A percentile compares a stretch with the other conserved stretches of the same genome.
phyloP scores from a whole-genome alignment of 2,113 vertebrate species.

The Vombatus ursinus region DNA sequence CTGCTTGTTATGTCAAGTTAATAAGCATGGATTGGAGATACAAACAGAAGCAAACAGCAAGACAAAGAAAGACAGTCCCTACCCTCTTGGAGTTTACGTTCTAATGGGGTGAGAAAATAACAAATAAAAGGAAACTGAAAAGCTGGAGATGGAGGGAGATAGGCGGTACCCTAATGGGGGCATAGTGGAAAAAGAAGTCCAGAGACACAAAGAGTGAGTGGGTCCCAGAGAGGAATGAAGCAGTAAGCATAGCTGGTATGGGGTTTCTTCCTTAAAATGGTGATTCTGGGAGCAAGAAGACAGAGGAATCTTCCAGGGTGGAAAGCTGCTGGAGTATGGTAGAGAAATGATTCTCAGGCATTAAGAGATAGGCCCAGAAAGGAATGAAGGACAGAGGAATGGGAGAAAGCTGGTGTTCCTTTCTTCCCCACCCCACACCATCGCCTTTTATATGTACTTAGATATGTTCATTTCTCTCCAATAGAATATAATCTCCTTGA shows the following conservation, averaged over 20 bases:
- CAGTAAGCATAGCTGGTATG: background rate
- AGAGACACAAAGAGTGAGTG: background rate
- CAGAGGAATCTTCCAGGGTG: background rate
- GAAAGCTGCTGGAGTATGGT: background rate
- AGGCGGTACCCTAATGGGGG: background rate
- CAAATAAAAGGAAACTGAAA: background rate
- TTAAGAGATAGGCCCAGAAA: background rate
- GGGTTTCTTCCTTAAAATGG: background rate
- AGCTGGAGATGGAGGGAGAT: background rate
- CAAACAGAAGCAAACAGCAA: background rate
- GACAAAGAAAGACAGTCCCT: background rate
- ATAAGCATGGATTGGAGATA: background rate
- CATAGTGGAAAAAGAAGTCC: background rate
- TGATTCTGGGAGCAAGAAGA: background rate
- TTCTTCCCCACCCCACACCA: background rate
- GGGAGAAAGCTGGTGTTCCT: background rate
- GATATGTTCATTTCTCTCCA: background rate
- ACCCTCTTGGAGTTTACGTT: background rate
- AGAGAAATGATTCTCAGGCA: background rate
- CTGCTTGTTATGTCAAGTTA: background rate
- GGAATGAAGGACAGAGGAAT: background rate
- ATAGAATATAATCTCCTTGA: background rate
- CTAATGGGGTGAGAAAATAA: background rate
- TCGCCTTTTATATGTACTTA: background rate
- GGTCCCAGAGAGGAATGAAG: background rate